Evolutionary conservation across 2,113 vertebrate species (phyloP).

Genomic region (Ailurus styani): DNA sequence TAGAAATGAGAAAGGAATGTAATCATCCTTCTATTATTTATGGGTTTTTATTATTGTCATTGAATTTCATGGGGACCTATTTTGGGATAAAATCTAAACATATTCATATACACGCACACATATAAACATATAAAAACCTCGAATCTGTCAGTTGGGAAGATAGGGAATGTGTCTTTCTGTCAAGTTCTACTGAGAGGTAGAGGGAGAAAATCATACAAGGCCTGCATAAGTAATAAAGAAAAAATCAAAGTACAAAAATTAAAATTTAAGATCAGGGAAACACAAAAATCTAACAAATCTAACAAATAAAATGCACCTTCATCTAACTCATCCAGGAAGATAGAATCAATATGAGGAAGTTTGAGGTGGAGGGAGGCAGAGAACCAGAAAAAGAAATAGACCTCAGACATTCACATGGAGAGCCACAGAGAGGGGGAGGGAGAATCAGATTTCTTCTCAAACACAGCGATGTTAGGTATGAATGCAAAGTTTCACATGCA

Average conservation of each 20-base stretch:
- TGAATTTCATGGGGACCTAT: not conserved
- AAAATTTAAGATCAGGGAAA: not conserved
- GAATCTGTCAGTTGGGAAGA: not conserved
- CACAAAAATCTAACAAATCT: not conserved
- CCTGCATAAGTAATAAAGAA: not conserved
- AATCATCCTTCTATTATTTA: not conserved
- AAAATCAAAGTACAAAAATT: not conserved
- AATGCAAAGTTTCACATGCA: not conserved
- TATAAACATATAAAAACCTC: not conserved
- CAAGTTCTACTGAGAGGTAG: not conserved
- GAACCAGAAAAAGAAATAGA: not conserved
- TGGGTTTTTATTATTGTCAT: not conserved
- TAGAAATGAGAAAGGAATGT: conserved; percentile 20
- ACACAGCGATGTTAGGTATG: not conserved
- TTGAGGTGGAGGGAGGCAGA: not conserved
- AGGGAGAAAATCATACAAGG: not conserved
- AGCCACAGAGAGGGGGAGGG: not conserved
- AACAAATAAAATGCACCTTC: not conserved
- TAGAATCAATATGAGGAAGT: not conserved
- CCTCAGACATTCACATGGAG: not conserved
- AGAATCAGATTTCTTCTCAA: not conserved
- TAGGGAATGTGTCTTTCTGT: not conserved
- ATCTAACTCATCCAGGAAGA: not conserved
- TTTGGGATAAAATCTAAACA: not conserved
- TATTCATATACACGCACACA: not conserved